Percentiles rank a stretch among this genome's conserved stretches.
These are phyloP conservation scores for Apis mellifera DNA, from an alignment of 1,140 invertebrate species.

Conservation along the genomic window DNA sequence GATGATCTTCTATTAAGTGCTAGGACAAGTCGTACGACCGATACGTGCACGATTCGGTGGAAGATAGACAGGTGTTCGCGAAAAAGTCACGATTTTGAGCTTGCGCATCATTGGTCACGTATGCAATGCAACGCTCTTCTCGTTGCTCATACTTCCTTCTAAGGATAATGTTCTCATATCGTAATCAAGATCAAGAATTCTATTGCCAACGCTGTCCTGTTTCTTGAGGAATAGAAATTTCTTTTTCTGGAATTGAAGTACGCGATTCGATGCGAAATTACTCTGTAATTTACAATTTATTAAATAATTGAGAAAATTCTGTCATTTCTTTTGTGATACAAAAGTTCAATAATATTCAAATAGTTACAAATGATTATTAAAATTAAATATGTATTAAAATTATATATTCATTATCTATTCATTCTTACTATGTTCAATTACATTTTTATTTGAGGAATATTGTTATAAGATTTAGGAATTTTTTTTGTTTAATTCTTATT, in stretches of 20 bases:
- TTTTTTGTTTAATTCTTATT: no score
- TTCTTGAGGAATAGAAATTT: neutral
- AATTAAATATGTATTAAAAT: no score
- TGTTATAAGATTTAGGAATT: no score
- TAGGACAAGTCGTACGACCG: slow-evolving; percentile 68
- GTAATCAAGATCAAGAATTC: slow-evolving; percentile 39
- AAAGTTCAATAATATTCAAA: no score
- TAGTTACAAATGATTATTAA: no score
- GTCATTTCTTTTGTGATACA: no score
- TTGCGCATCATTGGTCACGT: slow-evolving; percentile 50
- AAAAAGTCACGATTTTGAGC: slow-evolving; percentile 68
- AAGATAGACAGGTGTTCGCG: slow-evolving; percentile 67
- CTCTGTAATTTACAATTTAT: neutral
- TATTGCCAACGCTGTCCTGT: neutral
- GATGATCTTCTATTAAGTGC: slow-evolving; percentile 66
- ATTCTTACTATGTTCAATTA: no score
- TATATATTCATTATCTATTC: no score
- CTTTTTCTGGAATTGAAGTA: neutral
- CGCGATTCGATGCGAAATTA: neutral
- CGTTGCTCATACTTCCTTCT: slow-evolving; percentile 34
- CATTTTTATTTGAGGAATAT: no score
- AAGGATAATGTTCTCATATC: slow-evolving; percentile 49
- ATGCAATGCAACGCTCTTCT: slow-evolving; percentile 56
- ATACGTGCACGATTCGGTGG: slow-evolving; percentile 66
- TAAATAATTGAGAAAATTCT: no score